phyloP scores from a whole-genome alignment of 2,797 vertebrate species.

The Enteromius viviparus region DNA sequence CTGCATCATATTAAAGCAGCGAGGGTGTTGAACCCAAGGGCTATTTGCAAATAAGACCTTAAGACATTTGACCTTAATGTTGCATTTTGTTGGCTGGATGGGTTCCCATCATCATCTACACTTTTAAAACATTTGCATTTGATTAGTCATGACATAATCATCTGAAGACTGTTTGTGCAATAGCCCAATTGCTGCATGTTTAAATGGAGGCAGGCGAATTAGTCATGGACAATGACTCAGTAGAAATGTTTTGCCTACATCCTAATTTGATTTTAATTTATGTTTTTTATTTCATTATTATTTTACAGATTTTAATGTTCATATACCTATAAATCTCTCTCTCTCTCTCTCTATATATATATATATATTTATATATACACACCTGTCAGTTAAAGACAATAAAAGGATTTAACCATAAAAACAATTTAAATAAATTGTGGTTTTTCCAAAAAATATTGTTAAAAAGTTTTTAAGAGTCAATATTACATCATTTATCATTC shows the following conservation, averaged over 20 bases:
- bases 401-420: no score
- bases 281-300: background rate
- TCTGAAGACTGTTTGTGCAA: background rate
- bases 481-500: no score
- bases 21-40: background rate
- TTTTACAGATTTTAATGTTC: background rate
- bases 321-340: background rate
- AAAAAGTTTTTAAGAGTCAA: no score
- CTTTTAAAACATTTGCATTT: conserved; percentile 16
- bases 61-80: background rate
- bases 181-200: background rate
- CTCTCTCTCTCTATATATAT: background rate
- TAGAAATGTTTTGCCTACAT: background rate
- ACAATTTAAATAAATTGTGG: no score
- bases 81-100: background rate
- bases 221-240: background rate
- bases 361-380: no score
- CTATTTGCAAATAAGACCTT: background rate
- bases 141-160: background rate
- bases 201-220: background rate
- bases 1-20: background rate
- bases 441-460: no score
- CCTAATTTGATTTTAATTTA: background rate
- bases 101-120: background rate
- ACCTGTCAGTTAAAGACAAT: no score